Evolutionary conservation across 2,888 invertebrate species (phyloP), one percentile per base, ranked within the genome.

Genomic region (Elaeidobius kamerunicus): DNA sequence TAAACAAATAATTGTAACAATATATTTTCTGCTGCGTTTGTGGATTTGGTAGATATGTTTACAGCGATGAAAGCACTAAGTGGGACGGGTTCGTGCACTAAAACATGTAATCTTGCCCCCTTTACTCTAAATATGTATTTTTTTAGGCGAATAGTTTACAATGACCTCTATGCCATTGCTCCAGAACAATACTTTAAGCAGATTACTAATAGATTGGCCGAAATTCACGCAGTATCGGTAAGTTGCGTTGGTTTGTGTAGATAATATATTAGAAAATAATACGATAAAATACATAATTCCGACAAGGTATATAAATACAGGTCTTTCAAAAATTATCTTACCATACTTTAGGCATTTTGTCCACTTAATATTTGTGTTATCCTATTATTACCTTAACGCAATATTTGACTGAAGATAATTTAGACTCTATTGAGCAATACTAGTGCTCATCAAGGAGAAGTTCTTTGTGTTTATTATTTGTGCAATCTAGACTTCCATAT

Each of bases 101-200:
- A 34, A 17, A 14, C 12, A n/a, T 34, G 5, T 15, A 12, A 7
- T 19, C 15, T 34, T 5, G n/a, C 18, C 14, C 35, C n/a, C n/a
- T n/a, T n/a, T n/a, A n/a, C n/a, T n/a, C n/a, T n/a, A n/a, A n/a
- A n/a, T 35, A n/a, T 23, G 9, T 39, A 12, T 50, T 46, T 39
- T 52, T 77, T 60, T 78, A 94, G 94, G 66, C 85, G 90, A 67
- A 86, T 96, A 65, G 84, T 90, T 19, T 95, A 91, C 77, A 88
- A 84, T 68, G 95, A 96, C 73, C 79, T 97, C 56, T 88, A 88
- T 73, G 82, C 85, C 47, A 90, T 97, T 65, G 92, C 96, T 4
- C 96, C 96, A 0, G 91, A 95, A 75, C 92, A 94, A 75, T 95
- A 94, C 75, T 91, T 92, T 73, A 93, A 93, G 73, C 90, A 93